Percentiles rank a stretch among this genome's conserved stretches.
These are phyloP conservation scores for Laspeyria flexula DNA, from an alignment of 2,888 invertebrate species.

Conservation along the genomic window DNA sequence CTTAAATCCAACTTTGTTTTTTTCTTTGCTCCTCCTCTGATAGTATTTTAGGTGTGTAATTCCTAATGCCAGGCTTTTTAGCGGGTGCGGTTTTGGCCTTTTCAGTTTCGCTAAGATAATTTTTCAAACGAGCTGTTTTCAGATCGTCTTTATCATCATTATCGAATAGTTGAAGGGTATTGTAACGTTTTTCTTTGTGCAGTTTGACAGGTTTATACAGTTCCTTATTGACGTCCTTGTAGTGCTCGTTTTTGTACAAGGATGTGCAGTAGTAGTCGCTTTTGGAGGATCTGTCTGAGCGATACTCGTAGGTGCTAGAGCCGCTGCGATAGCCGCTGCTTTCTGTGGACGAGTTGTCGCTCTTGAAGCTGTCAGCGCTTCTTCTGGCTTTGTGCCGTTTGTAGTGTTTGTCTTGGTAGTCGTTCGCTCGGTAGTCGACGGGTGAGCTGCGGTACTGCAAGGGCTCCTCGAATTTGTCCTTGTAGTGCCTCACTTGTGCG, in stretches of 20 bases:
- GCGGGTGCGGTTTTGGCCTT: slow-evolving; percentile 73
- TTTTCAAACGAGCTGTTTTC: slow-evolving; percentile 67
- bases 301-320: slow-evolving; percentile 77
- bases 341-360: slow-evolving; percentile 76
- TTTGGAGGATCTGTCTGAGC: slow-evolving; percentile 71
- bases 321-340: slow-evolving; percentile 81
- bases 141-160: slow-evolving; percentile 68
- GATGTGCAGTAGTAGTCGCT: slow-evolving; percentile 79
- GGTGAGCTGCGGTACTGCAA: slow-evolving; percentile 58
- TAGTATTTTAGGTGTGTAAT: slow-evolving; percentile 90
- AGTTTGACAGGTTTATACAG: slow-evolving; percentile 82
- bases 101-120: slow-evolving; percentile 72
- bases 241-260: slow-evolving; percentile 82
- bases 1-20: slow-evolving; percentile 89
- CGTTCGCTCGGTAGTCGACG: slow-evolving; percentile 59
- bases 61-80: slow-evolving; percentile 88
- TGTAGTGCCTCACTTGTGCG: slow-evolving; percentile 65
- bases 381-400: slow-evolving; percentile 69
- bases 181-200: slow-evolving; percentile 78
- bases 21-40: slow-evolving; percentile 84
- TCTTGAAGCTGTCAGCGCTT: slow-evolving; percentile 77
- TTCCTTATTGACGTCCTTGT: slow-evolving; percentile 79
- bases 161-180: slow-evolving; percentile 73
- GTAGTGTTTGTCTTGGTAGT: slow-evolving; percentile 63
- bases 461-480: slow-evolving; percentile 70